Base-by-base conservation (phyloP, 92 coral and sea anemone species). In the Scolanthus callimorphus region DNA sequence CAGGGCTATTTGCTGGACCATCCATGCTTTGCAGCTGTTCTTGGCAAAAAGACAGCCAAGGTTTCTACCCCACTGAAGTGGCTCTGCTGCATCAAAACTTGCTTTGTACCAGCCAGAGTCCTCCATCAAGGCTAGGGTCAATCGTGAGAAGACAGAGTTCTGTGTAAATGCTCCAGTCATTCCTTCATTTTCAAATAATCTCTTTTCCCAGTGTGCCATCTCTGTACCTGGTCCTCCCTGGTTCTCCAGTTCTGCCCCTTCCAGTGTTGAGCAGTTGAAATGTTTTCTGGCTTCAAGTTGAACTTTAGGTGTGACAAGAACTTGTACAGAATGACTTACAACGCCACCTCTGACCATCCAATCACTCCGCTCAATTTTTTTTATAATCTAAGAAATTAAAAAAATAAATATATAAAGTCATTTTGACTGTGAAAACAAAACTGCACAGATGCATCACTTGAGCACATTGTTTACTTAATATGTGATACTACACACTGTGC, bases 1-100 rank as follows among this genome's bases (percentile, higher is more conserved):
- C 1, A 59, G 63, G 51, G 12, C 60, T 26, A 1, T 27, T 49
- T 81, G 85, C 9, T 66, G 57, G 17, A 69, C 73, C 84, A 94
- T 88, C 99, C 99, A 94, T 12, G 99, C 94, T 29, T 79, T 90
- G 31, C 99, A 94, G 51, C 99, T 94, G 59, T 85, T 94, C 27
- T 77, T 71, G 4, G 89, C 97, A 80, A 94, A 94, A 29, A 73
- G 20, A 51, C 99, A 94, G 12, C 99, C 97, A 53, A 77, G 65
- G 80, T 84, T 78, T 45, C 65, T 71, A 3, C 99, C 99, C 99
- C 99, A 94, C 22, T 59, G 78, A 13, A 94, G 71, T 20, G 79
- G 74, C 61, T 94, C 96, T 4, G 99, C 99, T 90, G 81, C 84
- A 25, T 53, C 65, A 31, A 83, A 94, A 52, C 89, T 63, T 2